These are phyloP conservation scores for Bos javanicus DNA, from an alignment of 2,113 vertebrate species.

Conservation along the genomic window DNA sequence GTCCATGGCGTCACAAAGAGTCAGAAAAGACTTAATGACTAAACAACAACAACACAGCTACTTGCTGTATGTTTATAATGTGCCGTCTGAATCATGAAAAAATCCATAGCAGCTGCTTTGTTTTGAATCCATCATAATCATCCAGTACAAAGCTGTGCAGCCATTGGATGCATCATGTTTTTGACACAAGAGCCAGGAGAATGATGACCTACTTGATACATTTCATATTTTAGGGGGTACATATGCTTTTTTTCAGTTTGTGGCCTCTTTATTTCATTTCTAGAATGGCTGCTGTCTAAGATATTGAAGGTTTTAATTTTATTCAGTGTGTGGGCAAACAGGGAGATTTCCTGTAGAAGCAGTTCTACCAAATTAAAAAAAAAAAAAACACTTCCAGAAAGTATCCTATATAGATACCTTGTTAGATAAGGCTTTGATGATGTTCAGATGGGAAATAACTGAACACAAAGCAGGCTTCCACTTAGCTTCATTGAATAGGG, in stretches of 20 bases:
- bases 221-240: background rate
- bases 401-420: background rate
- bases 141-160: background rate
- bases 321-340: constrained; percentile 37
- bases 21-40: background rate
- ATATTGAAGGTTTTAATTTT: constrained; percentile 29
- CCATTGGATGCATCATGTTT: background rate
- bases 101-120: background rate
- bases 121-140: background rate
- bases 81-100: background rate
- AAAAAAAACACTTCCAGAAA: constrained; percentile 7
- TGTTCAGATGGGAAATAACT: background rate
- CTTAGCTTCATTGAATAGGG: background rate
- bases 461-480: background rate
- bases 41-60: background rate
- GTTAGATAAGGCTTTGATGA: background rate
- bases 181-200: background rate
- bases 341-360: constrained; percentile 42
- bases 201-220: background rate
- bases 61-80: background rate
- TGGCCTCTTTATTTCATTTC: constrained; percentile 6
- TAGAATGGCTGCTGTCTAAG: background rate
- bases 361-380: constrained; percentile 1
- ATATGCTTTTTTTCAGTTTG: background rate
- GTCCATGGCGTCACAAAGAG: background rate